phyloP scores from a whole-genome alignment of 2,797 vertebrate genomes.

The Aulostomus chinensis region DNA sequence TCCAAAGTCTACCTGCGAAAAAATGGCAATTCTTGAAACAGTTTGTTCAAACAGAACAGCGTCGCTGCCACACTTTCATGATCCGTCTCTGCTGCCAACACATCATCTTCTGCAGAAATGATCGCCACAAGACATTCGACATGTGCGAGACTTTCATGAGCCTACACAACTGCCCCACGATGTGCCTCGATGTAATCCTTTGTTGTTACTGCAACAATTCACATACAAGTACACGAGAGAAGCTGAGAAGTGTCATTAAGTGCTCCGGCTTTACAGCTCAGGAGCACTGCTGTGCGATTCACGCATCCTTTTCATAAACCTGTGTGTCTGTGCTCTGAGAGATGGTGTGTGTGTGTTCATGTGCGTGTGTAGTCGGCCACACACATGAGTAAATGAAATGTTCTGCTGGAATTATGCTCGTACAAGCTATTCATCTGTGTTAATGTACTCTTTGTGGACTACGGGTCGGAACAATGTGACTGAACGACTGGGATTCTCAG shows the following conservation, averaged over 20 bases:
- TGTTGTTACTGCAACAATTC: conserved; percentile 40
- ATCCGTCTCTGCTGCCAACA: no score
- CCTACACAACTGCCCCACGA: no score
- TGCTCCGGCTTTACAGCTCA: conserved; percentile 46
- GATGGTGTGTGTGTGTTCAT: conserved; percentile 13
- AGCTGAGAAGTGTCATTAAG: conserved; percentile 48
- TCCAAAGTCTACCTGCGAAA: no score
- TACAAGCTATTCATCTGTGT: conserved; percentile 59
- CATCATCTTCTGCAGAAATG: no score
- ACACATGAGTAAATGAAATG: conserved; percentile 67
- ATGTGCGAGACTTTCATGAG: no score
- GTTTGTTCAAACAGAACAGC: no score
- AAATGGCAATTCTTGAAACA: no score
- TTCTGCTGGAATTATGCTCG: conserved; percentile 59
- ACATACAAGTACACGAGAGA: conserved; percentile 19
- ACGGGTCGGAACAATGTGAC: conserved; percentile 48
- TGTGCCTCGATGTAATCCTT: conserved; percentile 25
- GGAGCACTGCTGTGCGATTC: conserved; percentile 47
- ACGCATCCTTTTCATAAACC: conserved; percentile 46
- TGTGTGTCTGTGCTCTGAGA: conserved; percentile 35
- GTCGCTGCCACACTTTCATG: no score
- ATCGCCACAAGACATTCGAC: no score
- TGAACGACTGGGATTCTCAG: conserved; percentile 42
- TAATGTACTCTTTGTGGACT: conserved; percentile 57
- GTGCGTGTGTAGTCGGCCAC: conserved; percentile 48